Percentiles rank a stretch among this genome's conserved stretches.
phyloP scores from a whole-genome alignment of 1,140 invertebrate species.

The Araneus ventricosus region DNA sequence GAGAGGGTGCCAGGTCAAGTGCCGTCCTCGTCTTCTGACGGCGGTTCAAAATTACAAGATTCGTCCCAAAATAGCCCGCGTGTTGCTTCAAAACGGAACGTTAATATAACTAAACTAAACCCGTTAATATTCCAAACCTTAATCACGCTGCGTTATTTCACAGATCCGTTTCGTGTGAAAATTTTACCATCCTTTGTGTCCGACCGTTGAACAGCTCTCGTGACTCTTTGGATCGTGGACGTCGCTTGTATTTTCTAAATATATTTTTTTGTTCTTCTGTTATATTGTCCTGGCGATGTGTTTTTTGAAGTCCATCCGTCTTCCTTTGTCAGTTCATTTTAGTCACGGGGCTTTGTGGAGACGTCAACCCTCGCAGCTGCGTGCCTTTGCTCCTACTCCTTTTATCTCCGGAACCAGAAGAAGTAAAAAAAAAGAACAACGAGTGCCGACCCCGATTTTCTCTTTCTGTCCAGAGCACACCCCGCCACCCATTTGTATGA shows the following conservation, averaged over 20 bases:
- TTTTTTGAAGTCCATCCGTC: conserved; percentile 37
- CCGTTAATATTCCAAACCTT: no score
- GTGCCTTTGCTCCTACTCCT: conserved; percentile 33
- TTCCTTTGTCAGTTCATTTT: conserved; percentile 31
- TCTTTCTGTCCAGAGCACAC: background rate
- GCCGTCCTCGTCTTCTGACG: no score
- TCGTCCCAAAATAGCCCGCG: no score
- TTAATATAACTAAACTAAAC: no score
- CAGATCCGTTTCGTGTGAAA: no score
- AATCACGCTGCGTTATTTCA: no score
- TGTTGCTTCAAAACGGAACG: no score
- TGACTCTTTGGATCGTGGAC: background rate
- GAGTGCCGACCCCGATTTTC: background rate
- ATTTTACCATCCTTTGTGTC: background rate
- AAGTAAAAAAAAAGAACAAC: background rate
- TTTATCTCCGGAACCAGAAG: background rate
- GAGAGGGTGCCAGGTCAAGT: no score
- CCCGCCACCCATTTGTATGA: conserved; percentile 4
- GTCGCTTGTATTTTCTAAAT: background rate
- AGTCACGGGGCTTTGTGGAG: conserved; percentile 15
- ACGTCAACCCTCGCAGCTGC: conserved; percentile 35
- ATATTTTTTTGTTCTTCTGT: background rate
- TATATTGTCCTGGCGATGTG: background rate
- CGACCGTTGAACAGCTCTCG: background rate
- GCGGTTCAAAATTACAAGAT: no score